phyloP scores from a whole-genome alignment of 2,797 vertebrate genomes.

The Cetoscarus ocellatus region DNA sequence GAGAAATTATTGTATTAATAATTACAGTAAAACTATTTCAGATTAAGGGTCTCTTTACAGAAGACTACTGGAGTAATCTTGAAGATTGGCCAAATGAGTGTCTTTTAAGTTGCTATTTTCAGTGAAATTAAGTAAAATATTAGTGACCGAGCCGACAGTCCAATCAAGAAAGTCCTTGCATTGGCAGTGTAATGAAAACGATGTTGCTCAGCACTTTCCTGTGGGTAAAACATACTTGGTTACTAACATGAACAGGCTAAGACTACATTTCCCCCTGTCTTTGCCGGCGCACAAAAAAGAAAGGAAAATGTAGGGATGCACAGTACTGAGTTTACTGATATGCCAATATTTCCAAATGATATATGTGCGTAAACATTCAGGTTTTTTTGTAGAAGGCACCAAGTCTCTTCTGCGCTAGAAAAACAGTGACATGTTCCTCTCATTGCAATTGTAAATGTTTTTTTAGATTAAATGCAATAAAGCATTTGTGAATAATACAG shows the following conservation, averaged over 20 bases:
- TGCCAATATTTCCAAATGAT: too few species aligned
- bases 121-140: not conserved
- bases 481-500: too few species aligned
- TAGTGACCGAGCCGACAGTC: not conserved
- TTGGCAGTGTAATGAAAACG: not conserved
- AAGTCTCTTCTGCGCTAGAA: too few species aligned
- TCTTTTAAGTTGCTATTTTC: not conserved
- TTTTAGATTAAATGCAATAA: too few species aligned
- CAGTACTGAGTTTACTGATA: too few species aligned
- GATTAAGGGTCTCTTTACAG: conserved; percentile 4
- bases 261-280: too few species aligned
- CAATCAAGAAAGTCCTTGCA: not conserved
- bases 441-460: too few species aligned
- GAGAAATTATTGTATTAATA: conserved; percentile 9
- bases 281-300: too few species aligned
- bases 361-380: too few species aligned
- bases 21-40: conserved; percentile 22
- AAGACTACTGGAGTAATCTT: not conserved
- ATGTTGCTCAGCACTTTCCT: not conserved
- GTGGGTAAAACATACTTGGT: not conserved
- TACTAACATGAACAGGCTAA: not conserved
- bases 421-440: too few species aligned
- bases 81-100: not conserved
- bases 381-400: too few species aligned
- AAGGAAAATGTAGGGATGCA: too few species aligned